Evolutionary conservation across 2,113 vertebrate genomes (phyloP).

Genomic region (Apistogramma diplotaenia): DNA sequence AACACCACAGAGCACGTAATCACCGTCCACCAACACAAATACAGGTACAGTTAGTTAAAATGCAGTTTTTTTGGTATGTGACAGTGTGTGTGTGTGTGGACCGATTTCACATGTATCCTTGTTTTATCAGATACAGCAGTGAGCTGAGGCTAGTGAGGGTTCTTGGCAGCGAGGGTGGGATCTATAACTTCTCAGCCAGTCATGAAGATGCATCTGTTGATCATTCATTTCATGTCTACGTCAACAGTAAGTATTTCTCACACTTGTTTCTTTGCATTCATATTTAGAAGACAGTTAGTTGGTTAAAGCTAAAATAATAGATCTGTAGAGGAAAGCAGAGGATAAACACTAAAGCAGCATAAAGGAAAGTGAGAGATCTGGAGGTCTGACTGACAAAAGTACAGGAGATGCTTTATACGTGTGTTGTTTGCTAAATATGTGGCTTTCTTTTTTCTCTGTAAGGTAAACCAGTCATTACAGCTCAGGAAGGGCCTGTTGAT

Average conservation of each 20-base stretch:
- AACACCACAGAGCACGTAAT: constrained; percentile 90
- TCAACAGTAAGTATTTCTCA: constrained; percentile 85
- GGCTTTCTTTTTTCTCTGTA: neutral
- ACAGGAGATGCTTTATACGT: neutral
- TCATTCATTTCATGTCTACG: constrained; percentile 86
- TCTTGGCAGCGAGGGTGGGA: constrained; percentile 88
- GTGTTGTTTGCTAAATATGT: neutral
- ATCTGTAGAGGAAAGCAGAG: neutral
- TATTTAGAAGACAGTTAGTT: neutral
- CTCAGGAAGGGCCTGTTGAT: constrained; percentile 83
- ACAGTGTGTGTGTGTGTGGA: neutral
- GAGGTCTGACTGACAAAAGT: too few relatives aligned
- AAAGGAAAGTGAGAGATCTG: too few relatives aligned
- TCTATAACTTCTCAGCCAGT: constrained; percentile 87
- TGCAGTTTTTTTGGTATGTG: neutral
- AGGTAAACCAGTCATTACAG: constrained; percentile 92
- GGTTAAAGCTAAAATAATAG: neutral
- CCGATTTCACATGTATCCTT: neutral
- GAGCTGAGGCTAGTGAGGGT: constrained; percentile 91
- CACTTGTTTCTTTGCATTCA: neutral
- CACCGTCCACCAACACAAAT: constrained; percentile 75
- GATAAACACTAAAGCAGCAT: too few relatives aligned
- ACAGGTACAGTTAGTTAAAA: constrained; percentile 80
- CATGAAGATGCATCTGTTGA: constrained; percentile 83
- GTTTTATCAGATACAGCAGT: constrained; percentile 80